A percentile compares a stretch with the other conserved stretches of the same genome.
Conservation (phyloP, 2,888 invertebrate genomes). For the Uloborus plumipes region DNA sequence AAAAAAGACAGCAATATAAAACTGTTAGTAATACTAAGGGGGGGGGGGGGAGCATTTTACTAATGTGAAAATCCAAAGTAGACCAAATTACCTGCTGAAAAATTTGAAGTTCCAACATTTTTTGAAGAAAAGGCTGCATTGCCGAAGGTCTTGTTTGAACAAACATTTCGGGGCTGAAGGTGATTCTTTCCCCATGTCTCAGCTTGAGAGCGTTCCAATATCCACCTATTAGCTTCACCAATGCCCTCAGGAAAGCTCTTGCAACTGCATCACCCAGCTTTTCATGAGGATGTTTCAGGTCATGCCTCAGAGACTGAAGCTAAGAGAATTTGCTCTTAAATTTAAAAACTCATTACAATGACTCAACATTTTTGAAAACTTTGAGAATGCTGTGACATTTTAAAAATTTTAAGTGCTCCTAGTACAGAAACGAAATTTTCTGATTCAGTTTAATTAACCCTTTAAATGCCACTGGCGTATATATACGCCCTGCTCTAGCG, state of each 20-base stretch:
- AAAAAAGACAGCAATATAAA: background rate
- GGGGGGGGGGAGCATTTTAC: no score
- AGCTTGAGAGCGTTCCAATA: slow-evolving; percentile 89
- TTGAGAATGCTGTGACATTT: background rate
- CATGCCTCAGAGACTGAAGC: slow-evolving; percentile 82
- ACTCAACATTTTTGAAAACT: background rate
- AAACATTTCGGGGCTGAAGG: slow-evolving; percentile 89
- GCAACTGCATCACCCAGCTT: slow-evolving; percentile 92
- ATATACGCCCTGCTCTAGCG: no score
- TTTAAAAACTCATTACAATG: background rate
- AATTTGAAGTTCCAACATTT: slow-evolving; percentile 93
- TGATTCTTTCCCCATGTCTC: slow-evolving; percentile 74
- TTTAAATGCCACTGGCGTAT: no score
- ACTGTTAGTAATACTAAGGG: no score
- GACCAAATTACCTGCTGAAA: slow-evolving; percentile 83
- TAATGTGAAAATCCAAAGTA: no score
- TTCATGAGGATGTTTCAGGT: slow-evolving; percentile 82
- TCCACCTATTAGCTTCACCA: slow-evolving; percentile 94
- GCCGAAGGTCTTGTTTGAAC: slow-evolving; percentile 86
- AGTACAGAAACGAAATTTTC: background rate
- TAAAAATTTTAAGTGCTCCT: background rate
- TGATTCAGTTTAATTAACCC: no score
- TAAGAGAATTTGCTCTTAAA: slow-evolving; percentile 70
- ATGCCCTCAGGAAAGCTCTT: slow-evolving; percentile 88
- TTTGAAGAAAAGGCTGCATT: slow-evolving; percentile 89